A percentile compares a stretch with the other conserved stretches of the same genome.
These are phyloP conservation scores for Thymelicus lineola DNA, from an alignment of 2,888 invertebrate genomes.

Conservation along the genomic window DNA sequence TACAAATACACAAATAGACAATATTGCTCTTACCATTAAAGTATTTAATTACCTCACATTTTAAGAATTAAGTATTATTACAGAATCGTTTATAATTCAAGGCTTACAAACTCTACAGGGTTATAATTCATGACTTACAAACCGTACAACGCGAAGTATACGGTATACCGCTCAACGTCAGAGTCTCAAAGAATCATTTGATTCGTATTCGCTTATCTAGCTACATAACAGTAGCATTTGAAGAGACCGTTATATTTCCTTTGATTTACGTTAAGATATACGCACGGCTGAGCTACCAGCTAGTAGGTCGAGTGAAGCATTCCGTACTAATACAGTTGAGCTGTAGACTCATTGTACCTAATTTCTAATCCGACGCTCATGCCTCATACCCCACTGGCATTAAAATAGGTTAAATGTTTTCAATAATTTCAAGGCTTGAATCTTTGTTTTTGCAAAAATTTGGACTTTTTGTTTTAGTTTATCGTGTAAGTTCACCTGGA, in stretches of 20 bases:
- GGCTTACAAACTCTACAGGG: no score
- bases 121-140: not conserved
- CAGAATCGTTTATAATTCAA: no score
- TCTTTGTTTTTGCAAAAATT: no score
- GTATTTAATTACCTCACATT: no score
- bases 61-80: no score
- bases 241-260: slow-evolving; percentile 37
- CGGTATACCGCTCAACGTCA: not conserved
- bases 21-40: no score
- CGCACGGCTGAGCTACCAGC: slow-evolving; percentile 36
- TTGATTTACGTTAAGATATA: slow-evolving; percentile 36
- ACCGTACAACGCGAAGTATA: not conserved
- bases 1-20: no score
- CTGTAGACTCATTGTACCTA: not conserved
- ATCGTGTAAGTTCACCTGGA: no score
- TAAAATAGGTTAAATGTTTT: no score
- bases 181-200: slow-evolving; percentile 7
- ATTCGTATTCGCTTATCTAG: slow-evolving; percentile 23
- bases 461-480: no score
- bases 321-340: slow-evolving; percentile 18
- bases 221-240: slow-evolving; percentile 37
- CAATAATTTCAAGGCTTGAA: no score
- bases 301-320: slow-evolving; percentile 25
- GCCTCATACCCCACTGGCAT: no score
- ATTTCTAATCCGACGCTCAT: not conserved